Evolutionary conservation across 2,797 vertebrate genomes (phyloP).

Genomic region (Glyptemys insculpta): DNA sequence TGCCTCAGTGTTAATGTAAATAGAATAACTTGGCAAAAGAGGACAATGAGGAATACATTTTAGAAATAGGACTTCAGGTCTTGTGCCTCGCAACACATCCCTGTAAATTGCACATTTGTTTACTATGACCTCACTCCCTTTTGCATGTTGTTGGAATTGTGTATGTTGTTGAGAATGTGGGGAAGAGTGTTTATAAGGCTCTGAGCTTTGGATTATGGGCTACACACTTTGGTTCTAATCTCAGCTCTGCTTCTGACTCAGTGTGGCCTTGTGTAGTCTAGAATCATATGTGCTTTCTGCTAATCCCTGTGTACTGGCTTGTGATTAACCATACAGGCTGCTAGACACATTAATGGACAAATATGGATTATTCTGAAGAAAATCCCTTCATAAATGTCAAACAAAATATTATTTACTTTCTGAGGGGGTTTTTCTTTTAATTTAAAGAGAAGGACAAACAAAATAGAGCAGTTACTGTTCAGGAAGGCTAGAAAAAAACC

Average conservation of each 20-base stretch:
- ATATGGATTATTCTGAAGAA: constrained; percentile 37
- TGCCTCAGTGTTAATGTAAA: background rate
- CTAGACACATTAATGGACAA: background rate
- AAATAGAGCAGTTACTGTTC: background rate
- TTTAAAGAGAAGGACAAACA: background rate
- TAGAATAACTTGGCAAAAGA: background rate
- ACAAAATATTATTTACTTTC: background rate
- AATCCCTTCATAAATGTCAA: constrained; percentile 53
- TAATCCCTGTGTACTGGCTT: background rate
- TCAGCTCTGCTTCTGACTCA: background rate
- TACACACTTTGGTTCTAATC: background rate
- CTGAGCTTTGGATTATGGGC: background rate
- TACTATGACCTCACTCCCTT: background rate
- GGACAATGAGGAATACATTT: background rate
- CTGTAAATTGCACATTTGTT: background rate
- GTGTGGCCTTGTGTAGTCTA: background rate
- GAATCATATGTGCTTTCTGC: background rate
- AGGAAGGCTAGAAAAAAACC: background rate
- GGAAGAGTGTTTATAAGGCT: background rate
- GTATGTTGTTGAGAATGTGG: background rate
- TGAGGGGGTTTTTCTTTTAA: no score
- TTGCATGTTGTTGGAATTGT: background rate
- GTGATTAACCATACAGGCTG: background rate
- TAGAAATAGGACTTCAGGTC: background rate
- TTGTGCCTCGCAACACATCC: fast-evolving